Base-by-base conservation (phyloP, 2,113 vertebrate species). In the Spizaetus ornatus region DNA sequence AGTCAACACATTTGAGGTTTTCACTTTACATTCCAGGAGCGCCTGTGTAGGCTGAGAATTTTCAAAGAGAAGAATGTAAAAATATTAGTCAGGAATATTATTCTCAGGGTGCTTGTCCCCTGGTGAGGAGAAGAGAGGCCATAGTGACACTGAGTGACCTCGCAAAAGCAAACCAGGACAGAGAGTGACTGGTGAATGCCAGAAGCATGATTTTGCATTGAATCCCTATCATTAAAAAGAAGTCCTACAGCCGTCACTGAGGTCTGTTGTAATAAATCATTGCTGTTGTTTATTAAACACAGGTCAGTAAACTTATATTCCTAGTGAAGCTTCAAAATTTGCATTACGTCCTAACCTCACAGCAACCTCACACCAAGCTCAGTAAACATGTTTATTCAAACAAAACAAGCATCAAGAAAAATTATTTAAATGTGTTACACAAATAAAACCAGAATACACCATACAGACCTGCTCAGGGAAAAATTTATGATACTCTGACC, bases 251-350 rank as follows among this genome's bases (percentile, higher is more conserved):
- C 78, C 47, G 8, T 58, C 47, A 91, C 34, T 48, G 67, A 85
- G 80, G 76, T 80, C 76, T 95, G 61, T 40, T 94, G 92, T 66
- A 94, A 97, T 87, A 96, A 97, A 95, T 84, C 65, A 86, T 87
- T 96, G 85, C 78, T 97, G 95, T 95, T 96, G 80, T 97, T 97
- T 95, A 95, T 91, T 81, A 88, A 96, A 88, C 85, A 90, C 50
- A 95, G 93, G 83, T 97, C 90, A 94, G 87, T 82, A 96, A 93
- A 96, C 79, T 88, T 88, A 77, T 53, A 45, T 69, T 88, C 70
- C 43, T 73, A 72, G 85, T 36, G 59, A 94, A 65, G 79, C 74
- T 92, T 70, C 82, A 82, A 38, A 87, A 90, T 63, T 85, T 95
- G 16, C 43, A 93, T 90, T 84, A 32, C 23, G 27, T 80, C 62